Conservation (phyloP, 2,113 vertebrate species). For the Trinectes maculatus region DNA sequence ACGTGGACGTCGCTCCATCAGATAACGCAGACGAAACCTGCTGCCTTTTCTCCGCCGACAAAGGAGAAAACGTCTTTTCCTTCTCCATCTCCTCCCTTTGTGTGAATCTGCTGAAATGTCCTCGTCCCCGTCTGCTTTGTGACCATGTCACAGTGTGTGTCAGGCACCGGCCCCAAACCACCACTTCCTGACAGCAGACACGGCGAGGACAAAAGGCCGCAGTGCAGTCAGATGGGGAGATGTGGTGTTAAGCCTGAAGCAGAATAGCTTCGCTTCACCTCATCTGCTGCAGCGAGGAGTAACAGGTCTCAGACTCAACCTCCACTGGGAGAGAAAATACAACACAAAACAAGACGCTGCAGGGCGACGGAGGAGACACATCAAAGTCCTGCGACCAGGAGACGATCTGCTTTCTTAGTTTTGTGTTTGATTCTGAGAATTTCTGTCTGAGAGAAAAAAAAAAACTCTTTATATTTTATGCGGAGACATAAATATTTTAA, state of each 20-base stretch:
- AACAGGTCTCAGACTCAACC: slow-evolving; percentile 42
- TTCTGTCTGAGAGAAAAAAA: not conserved
- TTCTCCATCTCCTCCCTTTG: slow-evolving; percentile 2
- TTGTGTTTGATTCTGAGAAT: too few relatives aligned
- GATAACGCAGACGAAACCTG: slow-evolving; percentile 42
- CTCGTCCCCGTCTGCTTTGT: slow-evolving; percentile 58
- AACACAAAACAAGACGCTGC: slow-evolving; percentile 15
- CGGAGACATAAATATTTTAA: too few relatives aligned
- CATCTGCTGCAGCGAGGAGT: not conserved
- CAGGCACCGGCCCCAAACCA: slow-evolving; percentile 58
- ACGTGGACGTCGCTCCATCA: slow-evolving; percentile 34
- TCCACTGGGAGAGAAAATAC: slow-evolving; percentile 18
- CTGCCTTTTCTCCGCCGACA: slow-evolving; percentile 53
- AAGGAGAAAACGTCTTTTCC: slow-evolving; percentile 44
- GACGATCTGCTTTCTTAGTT: too few relatives aligned
- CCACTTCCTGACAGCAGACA: slow-evolving; percentile 59
- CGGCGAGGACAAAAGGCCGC: slow-evolving; percentile 62
- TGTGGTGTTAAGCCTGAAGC: slow-evolving; percentile 47
- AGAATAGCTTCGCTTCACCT: slow-evolving; percentile 37
- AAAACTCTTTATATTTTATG: too few relatives aligned
- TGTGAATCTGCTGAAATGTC: slow-evolving; percentile 35
- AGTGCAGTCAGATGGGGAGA: slow-evolving; percentile 43
- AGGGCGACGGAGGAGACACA: not conserved
- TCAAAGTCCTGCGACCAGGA: not conserved
- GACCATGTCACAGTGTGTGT: slow-evolving; percentile 58